phyloP scores from a whole-genome alignment of 1,140 invertebrate species.

The Diplogasteroides magnus region DNA sequence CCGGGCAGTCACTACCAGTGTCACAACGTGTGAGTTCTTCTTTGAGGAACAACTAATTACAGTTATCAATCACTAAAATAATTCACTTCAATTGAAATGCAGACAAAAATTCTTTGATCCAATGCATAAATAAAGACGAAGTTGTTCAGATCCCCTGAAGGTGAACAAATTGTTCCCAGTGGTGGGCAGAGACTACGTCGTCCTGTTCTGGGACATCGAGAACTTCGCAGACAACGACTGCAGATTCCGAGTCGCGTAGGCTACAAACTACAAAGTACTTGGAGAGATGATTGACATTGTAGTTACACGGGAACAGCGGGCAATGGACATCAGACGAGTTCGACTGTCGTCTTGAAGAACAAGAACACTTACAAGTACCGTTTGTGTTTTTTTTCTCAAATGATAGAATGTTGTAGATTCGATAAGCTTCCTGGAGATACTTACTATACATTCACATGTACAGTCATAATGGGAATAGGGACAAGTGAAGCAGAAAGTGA shows the following conservation, averaged over 20 bases:
- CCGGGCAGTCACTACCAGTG: constrained; percentile 41
- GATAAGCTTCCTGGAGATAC: constrained; percentile 42
- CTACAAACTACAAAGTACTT: background rate
- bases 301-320: constrained; percentile 42
- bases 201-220: constrained; percentile 48
- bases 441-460: constrained; percentile 53
- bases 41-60: background rate
- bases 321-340: constrained; percentile 32
- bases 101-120: too few species aligned
- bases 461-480: constrained; percentile 47
- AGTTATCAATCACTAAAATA: too few species aligned
- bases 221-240: constrained; percentile 49
- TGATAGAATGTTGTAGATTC: constrained; percentile 22
- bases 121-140: background rate
- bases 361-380: constrained; percentile 4
- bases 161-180: constrained; percentile 49
- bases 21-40: constrained; percentile 46
- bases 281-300: constrained; percentile 13
- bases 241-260: constrained; percentile 46
- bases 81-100: too few species aligned
- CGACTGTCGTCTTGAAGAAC: constrained; percentile 39
- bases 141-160: constrained; percentile 47
- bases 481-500: constrained; percentile 50
- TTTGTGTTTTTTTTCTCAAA: background rate
- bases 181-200: constrained; percentile 45